These are phyloP conservation scores for Oscheius sp. DNA, from an alignment of 2,888 invertebrate species.

Conservation along the genomic window DNA sequence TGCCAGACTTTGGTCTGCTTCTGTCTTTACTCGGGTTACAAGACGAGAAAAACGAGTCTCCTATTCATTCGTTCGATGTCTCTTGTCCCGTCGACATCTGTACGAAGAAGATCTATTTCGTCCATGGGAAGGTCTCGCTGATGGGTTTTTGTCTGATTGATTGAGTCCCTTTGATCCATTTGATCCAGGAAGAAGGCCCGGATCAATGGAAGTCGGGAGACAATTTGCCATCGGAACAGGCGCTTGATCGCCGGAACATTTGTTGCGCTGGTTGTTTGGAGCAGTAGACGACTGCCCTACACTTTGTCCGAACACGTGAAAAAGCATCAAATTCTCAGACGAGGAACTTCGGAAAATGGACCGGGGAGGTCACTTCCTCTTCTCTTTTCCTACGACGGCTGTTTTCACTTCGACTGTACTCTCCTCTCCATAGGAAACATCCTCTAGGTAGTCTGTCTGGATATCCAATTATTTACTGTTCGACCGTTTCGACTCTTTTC, in stretches of 20 bases:
- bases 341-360: not conserved
- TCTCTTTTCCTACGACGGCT: too few relatives aligned
- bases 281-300: conserved; percentile 30
- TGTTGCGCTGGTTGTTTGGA: conserved; percentile 22
- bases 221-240: conserved; percentile 27
- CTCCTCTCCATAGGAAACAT: too few relatives aligned
- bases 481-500: too few relatives aligned
- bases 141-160: not conserved
- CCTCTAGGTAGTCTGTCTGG: too few relatives aligned
- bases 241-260: conserved; percentile 32
- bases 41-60: not conserved
- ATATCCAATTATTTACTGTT: too few relatives aligned
- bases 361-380: not conserved
- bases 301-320: conserved; percentile 32
- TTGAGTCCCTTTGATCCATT: not conserved
- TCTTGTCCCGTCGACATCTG: too few relatives aligned
- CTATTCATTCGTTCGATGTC: not conserved
- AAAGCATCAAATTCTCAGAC: conserved; percentile 11
- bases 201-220: not conserved
- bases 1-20: conserved; percentile 20
- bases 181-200: not conserved
- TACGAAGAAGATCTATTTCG: not conserved
- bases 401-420: too few relatives aligned
- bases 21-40: conserved; percentile 12
- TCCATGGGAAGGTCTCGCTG: too few relatives aligned